Conservation (phyloP, 64 coral and sea anemone genomes). For the Actinia tenebrosa region DNA sequence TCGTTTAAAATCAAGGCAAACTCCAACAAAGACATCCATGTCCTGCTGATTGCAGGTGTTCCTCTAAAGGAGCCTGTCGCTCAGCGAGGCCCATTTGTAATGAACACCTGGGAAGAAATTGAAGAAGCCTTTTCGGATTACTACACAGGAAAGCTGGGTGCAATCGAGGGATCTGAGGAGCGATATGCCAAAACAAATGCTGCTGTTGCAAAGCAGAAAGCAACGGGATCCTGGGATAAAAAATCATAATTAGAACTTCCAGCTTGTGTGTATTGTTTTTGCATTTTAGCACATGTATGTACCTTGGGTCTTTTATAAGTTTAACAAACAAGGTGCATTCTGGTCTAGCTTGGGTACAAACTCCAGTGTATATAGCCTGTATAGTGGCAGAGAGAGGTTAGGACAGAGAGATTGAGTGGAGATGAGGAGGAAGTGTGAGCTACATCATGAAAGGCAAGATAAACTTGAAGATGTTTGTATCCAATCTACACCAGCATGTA, state of each 20-base stretch:
- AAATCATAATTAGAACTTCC: not conserved
- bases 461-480: no score
- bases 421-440: no score
- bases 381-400: no score
- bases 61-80: slow-evolving; percentile 88
- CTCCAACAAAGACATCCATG: slow-evolving; percentile 69
- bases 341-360: no score
- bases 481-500: no score
- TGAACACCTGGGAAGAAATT: slow-evolving; percentile 98
- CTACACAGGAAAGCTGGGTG: slow-evolving; percentile 72
- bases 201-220: slow-evolving; percentile 77
- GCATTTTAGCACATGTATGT: no score
- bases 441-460: no score
- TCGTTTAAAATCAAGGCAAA: slow-evolving; percentile 73
- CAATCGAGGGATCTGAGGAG: slow-evolving; percentile 80
- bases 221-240: slow-evolving; percentile 75
- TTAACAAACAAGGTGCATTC: no score
- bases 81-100: slow-evolving; percentile 90
- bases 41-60: slow-evolving; percentile 81
- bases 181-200: slow-evolving; percentile 81
- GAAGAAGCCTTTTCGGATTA: slow-evolving; percentile 78
- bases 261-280: no score
- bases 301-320: no score
- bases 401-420: no score
- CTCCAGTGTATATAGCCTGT: no score